phyloP scores from a whole-genome alignment of 2,888 invertebrate genomes.

The Eupithecia exiguata region DNA sequence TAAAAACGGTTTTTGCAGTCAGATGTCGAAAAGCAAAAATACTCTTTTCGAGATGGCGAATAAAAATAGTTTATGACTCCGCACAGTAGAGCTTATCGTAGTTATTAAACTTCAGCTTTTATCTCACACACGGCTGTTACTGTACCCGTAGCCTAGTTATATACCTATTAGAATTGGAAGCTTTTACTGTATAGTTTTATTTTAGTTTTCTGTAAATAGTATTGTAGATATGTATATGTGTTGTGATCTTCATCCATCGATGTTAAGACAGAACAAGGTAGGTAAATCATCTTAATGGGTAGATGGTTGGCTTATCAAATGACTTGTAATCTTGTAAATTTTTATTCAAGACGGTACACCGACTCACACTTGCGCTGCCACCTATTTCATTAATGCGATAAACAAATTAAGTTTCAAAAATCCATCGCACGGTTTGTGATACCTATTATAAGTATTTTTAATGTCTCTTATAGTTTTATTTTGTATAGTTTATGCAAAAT shows the following conservation, averaged over 20 bases:
- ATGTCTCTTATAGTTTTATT: too few species aligned
- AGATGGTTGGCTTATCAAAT: neutral
- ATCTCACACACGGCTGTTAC: neutral
- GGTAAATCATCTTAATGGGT: neutral
- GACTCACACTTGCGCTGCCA: too few species aligned
- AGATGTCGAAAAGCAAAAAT: too few species aligned
- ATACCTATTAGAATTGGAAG: neutral
- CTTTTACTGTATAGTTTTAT: neutral
- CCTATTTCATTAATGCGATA: too few species aligned
- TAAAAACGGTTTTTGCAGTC: too few species aligned
- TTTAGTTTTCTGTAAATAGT: conserved; percentile 2
- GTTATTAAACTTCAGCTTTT: conserved; percentile 3
- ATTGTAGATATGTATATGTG: neutral
- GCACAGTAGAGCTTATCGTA: neutral
- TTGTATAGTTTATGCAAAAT: too few species aligned
- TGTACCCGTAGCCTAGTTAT: neutral
- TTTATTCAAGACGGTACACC: neutral
- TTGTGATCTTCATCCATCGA: neutral
- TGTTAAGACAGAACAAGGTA: neutral
- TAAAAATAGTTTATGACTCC: neutral
- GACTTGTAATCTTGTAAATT: neutral
- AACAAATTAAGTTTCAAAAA: too few species aligned
- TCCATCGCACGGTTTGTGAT: too few species aligned
- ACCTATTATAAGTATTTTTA: too few species aligned
- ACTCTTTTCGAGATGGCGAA: too few species aligned